Evolutionary conservation across 2,113 vertebrate species (phyloP).

Genomic region (Pseudopipra pipra): DNA sequence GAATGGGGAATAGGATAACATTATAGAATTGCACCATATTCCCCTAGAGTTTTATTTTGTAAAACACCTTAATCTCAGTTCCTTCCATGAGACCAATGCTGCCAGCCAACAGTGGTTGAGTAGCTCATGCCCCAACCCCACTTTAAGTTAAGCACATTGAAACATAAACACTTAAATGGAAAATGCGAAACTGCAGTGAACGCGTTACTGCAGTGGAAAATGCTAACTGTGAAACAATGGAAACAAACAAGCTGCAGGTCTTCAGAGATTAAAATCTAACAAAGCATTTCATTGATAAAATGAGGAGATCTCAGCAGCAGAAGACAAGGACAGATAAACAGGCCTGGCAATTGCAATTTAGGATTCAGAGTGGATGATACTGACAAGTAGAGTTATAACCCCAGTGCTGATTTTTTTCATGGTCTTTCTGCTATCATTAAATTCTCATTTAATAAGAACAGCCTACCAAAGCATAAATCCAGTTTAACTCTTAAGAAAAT

Average conservation of each 20-base stretch:
- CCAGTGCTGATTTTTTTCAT: neutral
- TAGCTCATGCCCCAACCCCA: neutral
- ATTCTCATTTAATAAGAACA: neutral
- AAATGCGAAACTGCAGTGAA: neutral
- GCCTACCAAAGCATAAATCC: neutral
- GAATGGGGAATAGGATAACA: neutral
- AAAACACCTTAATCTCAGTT: neutral
- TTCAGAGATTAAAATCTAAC: neutral
- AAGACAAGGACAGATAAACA: neutral
- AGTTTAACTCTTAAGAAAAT: slow-evolving; percentile 1
- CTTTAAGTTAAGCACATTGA: neutral
- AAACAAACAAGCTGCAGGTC: neutral
- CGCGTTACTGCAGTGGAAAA: neutral
- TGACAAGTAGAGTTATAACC: neutral
- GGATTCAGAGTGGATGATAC: neutral
- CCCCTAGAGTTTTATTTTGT: neutral
- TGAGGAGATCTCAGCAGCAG: neutral
- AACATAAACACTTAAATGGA: neutral
- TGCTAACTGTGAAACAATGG: neutral
- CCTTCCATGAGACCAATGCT: neutral
- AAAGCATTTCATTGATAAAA: neutral
- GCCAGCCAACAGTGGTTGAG: neutral
- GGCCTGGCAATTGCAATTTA: neutral
- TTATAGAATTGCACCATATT: neutral
- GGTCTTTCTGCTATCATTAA: neutral